Conservation (phyloP, 2,113 vertebrate genomes). For the Poeciliopsis retropinna region DNA sequence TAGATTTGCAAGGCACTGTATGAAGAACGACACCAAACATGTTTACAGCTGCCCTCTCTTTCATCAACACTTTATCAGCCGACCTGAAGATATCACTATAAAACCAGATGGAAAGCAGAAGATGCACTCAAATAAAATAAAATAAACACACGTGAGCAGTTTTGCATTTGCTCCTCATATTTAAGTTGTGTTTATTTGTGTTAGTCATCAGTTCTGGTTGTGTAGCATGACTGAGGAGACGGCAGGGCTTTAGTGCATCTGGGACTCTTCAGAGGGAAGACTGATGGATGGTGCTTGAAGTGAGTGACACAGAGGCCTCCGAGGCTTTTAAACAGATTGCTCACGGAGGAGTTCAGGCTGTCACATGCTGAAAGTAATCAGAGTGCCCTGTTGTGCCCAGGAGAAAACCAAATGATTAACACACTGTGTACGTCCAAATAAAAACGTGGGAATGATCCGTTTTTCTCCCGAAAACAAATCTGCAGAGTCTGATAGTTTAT, state of each 20-base stretch:
- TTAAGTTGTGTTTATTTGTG: constrained; percentile 34
- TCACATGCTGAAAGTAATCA: constrained; percentile 15
- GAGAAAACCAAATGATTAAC: not conserved
- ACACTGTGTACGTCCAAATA: constrained; percentile 6
- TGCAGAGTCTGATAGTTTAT: not conserved
- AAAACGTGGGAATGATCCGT: not conserved
- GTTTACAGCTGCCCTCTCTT: not conserved
- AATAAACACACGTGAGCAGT: constrained; percentile 9
- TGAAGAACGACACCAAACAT: not conserved
- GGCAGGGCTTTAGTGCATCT: constrained; percentile 16
- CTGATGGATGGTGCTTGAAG: constrained; percentile 38
- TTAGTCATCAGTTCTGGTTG: constrained; percentile 22
- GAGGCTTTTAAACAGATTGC: constrained; percentile 43
- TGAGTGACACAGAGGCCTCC: constrained; percentile 38
- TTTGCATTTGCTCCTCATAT: constrained; percentile 20
- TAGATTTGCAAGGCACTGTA: not conserved
- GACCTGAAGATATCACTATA: constrained; percentile 1
- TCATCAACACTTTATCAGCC: constrained; percentile 16
- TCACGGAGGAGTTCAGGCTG: constrained; percentile 19
- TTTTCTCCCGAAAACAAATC: not conserved
- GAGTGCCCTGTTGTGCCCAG: not conserved
- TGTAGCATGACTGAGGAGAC: constrained; percentile 16
- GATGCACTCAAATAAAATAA: not conserved
- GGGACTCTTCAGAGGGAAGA: constrained; percentile 24
- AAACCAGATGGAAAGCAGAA: constrained; percentile 15